Conservation (phyloP, 2,113 vertebrate genomes). For the Phylloscopus whistleri region DNA sequence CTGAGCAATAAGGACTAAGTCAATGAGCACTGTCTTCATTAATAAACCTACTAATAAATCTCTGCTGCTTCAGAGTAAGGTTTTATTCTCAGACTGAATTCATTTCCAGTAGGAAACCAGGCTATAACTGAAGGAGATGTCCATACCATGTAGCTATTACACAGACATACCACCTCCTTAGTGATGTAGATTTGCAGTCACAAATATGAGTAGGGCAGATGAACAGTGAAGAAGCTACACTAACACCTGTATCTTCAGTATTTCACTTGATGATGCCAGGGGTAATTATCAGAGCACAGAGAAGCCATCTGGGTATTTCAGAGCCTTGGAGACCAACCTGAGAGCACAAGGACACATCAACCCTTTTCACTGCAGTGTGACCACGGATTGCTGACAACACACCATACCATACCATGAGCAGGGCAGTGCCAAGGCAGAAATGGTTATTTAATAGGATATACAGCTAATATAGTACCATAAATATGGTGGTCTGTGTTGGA, state of each 20-base stretch:
- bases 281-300: slow-evolving; percentile 70
- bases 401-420: neutral
- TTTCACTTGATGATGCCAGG: slow-evolving; percentile 69
- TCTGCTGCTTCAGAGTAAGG: neutral
- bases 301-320: slow-evolving; percentile 65
- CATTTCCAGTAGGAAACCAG: neutral
- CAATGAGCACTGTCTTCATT: neutral
- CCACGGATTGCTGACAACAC: neutral
- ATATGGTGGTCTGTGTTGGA: neutral
- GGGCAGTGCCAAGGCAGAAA: neutral
- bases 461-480: neutral
- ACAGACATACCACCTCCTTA: neutral
- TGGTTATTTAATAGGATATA: neutral
- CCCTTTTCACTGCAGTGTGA: neutral
- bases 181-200: neutral
- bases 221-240: slow-evolving; percentile 43
- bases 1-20: neutral
- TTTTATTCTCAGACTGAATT: neutral
- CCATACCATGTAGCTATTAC: neutral
- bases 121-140: neutral
- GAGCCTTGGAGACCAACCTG: slow-evolving; percentile 26
- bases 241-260: slow-evolving; percentile 65
- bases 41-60: neutral
- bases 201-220: slow-evolving; percentile 23
- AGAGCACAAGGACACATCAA: slow-evolving; percentile 65